A percentile compares a stretch with the other conserved stretches of the same genome.
These are phyloP conservation scores for Agrotis puta DNA, from an alignment of 2,888 invertebrate species.

Conservation along the genomic window DNA sequence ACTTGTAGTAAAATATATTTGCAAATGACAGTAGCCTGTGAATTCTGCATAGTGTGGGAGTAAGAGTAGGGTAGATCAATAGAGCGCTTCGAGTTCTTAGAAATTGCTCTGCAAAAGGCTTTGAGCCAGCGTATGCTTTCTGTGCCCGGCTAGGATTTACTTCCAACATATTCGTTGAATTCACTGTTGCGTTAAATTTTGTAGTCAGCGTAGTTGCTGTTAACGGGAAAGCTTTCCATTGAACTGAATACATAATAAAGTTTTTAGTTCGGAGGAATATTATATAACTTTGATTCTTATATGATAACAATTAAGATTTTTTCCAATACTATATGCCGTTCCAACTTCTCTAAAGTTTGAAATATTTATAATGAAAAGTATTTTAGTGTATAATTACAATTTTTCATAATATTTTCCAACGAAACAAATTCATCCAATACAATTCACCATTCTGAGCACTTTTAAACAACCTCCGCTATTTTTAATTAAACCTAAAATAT, in stretches of 20 bases:
- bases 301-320: neutral
- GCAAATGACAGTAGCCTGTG: neutral
- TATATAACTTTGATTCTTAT: neutral
- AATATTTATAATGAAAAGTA: neutral
- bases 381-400: no score
- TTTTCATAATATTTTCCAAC: neutral
- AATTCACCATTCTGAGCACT: neutral
- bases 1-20: neutral
- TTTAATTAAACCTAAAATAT: neutral
- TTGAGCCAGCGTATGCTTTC: neutral
- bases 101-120: slow-evolving; percentile 2
- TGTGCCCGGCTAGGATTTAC: slow-evolving; percentile 3
- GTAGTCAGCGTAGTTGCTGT: neutral
- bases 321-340: neutral
- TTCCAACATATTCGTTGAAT: slow-evolving; percentile 10
- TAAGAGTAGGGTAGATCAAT: slow-evolving; percentile 11
- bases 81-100: neutral
- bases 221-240: neutral
- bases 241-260: neutral
- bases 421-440: neutral
- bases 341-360: neutral
- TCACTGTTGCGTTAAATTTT: neutral
- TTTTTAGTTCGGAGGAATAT: neutral
- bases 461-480: neutral
- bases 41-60: neutral